Conservation (phyloP, 2,888 invertebrate genomes). For the Selenia dentaria region DNA sequence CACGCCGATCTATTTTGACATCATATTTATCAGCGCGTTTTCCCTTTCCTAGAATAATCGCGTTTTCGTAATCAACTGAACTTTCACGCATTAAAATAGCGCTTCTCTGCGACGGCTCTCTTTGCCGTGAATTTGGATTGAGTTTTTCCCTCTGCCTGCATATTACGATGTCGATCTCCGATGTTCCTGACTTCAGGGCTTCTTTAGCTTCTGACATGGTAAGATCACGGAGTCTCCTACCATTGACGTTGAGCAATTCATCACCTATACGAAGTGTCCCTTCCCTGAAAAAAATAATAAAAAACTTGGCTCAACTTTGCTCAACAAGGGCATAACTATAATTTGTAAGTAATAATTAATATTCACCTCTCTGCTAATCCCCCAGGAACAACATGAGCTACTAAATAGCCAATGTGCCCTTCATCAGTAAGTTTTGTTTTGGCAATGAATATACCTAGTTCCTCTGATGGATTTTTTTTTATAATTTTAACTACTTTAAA, state of each 20-base stretch:
- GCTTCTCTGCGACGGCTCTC: constrained; percentile 52
- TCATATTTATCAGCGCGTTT: constrained; percentile 75
- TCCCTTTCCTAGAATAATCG: constrained; percentile 80
- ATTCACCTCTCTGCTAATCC: constrained; percentile 87
- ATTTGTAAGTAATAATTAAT: too few relatives aligned
- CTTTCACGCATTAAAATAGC: constrained; percentile 85
- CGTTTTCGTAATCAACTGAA: constrained; percentile 89
- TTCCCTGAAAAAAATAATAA: constrained; percentile 71
- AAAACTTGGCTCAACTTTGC: neutral
- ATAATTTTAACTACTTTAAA: constrained; percentile 83
- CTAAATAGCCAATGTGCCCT: constrained; percentile 87
- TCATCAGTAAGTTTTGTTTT: constrained; percentile 86
- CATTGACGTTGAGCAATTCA: constrained; percentile 90
- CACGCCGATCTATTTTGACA: constrained; percentile 89
- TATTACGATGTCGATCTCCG: constrained; percentile 88
- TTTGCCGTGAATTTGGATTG: constrained; percentile 46
- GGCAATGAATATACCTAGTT: constrained; percentile 89
- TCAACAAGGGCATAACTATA: too few relatives aligned
- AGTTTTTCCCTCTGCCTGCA: constrained; percentile 77
- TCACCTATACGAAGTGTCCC: constrained; percentile 88
- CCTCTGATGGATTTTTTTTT: constrained; percentile 84
- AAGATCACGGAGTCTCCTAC: constrained; percentile 87
- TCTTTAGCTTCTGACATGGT: constrained; percentile 87
- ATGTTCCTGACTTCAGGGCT: constrained; percentile 85
- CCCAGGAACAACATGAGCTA: constrained; percentile 89